Evolutionary conservation across 2,113 vertebrate species (phyloP).

Genomic region (Rana temporaria): DNA sequence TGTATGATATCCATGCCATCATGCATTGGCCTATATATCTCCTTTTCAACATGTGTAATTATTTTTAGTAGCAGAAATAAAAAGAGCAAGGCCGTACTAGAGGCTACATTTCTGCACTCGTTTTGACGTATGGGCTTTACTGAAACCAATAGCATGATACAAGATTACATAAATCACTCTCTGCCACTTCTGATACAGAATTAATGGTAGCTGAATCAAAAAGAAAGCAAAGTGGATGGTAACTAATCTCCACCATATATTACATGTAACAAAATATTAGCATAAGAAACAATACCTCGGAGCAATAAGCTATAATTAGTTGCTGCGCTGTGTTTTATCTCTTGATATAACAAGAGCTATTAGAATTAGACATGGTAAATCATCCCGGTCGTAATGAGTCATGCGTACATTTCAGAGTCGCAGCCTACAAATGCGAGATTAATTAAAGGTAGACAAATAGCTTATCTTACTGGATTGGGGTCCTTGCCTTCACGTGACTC

Average conservation of each 20-base stretch:
- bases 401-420: slow-evolving; percentile 18
- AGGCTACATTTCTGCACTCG: slow-evolving; percentile 47
- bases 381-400: slow-evolving; percentile 48
- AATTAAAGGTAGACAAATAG: slow-evolving; percentile 48
- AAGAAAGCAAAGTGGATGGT: slow-evolving; percentile 43
- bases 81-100: slow-evolving; percentile 37
- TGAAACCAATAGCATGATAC: slow-evolving; percentile 43
- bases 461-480: background rate
- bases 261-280: slow-evolving; percentile 52
- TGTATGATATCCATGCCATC: slow-evolving; percentile 41
- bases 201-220: slow-evolving; percentile 42
- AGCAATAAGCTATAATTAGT: slow-evolving; percentile 56
- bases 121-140: slow-evolving; percentile 45
- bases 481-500: background rate
- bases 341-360: slow-evolving; percentile 55
- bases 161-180: slow-evolving; percentile 45
- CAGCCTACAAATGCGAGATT: slow-evolving; percentile 42
- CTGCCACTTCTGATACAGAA: slow-evolving; percentile 35
- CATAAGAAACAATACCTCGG: slow-evolving; percentile 55
- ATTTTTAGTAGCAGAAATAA: slow-evolving; percentile 55
- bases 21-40: slow-evolving; percentile 46
- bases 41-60: slow-evolving; percentile 51
- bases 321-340: slow-evolving; percentile 44
- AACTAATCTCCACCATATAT: slow-evolving; percentile 47
- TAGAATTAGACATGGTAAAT: slow-evolving; percentile 55